Conservation (phyloP, 2,113 vertebrate genomes). For the Alces alces region DNA sequence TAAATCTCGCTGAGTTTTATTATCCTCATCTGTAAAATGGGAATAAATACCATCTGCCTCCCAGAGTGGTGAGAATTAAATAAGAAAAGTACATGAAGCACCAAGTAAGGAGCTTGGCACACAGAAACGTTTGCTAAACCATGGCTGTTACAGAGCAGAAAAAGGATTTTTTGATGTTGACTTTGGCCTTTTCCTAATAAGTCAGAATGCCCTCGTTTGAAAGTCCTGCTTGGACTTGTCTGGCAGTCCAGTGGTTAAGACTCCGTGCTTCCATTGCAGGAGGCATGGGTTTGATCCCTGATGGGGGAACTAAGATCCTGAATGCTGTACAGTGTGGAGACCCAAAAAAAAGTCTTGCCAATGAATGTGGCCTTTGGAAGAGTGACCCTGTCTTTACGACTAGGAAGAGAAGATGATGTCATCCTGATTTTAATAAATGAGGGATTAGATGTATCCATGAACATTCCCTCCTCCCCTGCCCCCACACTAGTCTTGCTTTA, state of each 20-base stretch:
- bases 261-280: not conserved
- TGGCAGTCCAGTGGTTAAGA: not conserved
- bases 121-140: not conserved
- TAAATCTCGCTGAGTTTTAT: not conserved
- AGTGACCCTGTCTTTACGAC: not conserved
- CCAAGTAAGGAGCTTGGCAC: not conserved
- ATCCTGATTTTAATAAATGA: not conserved
- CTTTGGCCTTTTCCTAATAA: slow-evolving; percentile 22
- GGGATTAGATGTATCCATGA: not conserved
- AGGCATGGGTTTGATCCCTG: not conserved
- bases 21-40: not conserved
- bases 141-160: not conserved
- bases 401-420: not conserved
- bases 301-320: not conserved
- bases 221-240: not conserved
- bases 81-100: not conserved
- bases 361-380: slow-evolving; percentile 19
- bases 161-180: slow-evolving; percentile 24
- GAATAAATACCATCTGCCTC: not conserved
- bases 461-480: not conserved
- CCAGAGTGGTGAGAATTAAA: not conserved
- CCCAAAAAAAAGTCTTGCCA: not conserved
- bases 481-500: not conserved
- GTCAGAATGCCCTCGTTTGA: slow-evolving; percentile 28
- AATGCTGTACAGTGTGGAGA: not conserved